Percentiles rank a stretch among this genome's conserved stretches.
Evolutionary conservation across 1,140 invertebrate genomes (phyloP).

Genomic region (Eumeta japonica): DNA sequence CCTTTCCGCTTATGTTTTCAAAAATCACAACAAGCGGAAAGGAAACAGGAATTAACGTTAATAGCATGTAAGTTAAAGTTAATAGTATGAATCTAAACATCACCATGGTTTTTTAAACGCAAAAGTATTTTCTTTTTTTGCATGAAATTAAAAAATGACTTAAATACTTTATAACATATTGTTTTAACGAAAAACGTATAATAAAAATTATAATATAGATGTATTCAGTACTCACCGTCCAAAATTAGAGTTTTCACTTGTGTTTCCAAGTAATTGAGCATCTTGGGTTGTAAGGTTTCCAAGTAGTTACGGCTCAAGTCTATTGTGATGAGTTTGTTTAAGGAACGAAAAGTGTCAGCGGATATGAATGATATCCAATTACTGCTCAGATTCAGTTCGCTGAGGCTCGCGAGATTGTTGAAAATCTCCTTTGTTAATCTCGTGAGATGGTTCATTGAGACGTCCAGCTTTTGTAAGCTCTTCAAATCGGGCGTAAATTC

Average conservation of each 20-base stretch:
- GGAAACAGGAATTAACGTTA: no score
- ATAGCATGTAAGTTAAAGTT: no score
- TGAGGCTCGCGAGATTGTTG: conserved; percentile 69
- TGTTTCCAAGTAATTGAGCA: conserved; percentile 75
- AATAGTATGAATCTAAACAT: no score
- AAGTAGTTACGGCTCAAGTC: conserved; percentile 85
- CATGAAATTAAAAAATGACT: no score
- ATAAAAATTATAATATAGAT: no score
- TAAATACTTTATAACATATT: no score
- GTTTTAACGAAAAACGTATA: no score
- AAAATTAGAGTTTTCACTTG: conserved; percentile 74
- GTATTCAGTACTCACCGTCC: conserved; percentile 73
- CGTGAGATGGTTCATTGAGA: conserved; percentile 81
- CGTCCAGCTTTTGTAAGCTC: conserved; percentile 74
- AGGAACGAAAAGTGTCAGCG: conserved; percentile 73
- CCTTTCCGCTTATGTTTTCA: no score
- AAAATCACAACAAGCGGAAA: no score
- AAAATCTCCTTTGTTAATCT: conserved; percentile 75
- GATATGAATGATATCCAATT: conserved; percentile 81
- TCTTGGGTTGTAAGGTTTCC: conserved; percentile 74
- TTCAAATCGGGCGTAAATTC: conserved; percentile 78
- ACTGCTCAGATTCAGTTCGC: conserved; percentile 75
- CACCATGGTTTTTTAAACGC: no score
- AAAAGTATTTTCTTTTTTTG: no score
- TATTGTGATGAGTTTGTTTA: conserved; percentile 76